A percentile compares a stretch with the other conserved stretches of the same genome.
Conservation (phyloP, 2,113 vertebrate genomes). For the Myiozetetes cayanensis region DNA sequence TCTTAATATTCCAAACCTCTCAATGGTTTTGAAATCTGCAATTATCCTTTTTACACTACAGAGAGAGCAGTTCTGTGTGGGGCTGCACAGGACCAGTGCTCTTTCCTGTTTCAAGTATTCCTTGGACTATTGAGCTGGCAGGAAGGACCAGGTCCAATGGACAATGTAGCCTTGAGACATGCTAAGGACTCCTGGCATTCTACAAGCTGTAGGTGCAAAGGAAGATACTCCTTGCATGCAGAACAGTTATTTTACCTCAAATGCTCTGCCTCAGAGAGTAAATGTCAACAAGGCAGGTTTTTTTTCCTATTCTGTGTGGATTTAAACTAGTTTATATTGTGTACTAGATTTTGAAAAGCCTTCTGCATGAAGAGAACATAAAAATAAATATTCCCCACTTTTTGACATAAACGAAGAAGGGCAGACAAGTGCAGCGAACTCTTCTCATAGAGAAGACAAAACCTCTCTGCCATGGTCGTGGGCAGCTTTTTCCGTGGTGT, state of each 20-base stretch:
- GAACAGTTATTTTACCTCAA: background rate
- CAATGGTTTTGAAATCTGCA: background rate
- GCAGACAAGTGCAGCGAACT: background rate
- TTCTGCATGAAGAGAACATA: background rate
- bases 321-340: background rate
- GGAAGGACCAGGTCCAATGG: background rate
- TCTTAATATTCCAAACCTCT: background rate
- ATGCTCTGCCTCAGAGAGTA: background rate
- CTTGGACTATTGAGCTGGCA: background rate
- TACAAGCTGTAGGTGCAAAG: background rate
- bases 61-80: background rate
- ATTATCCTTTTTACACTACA: fast-evolving
- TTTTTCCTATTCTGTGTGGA: background rate
- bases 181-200: background rate
- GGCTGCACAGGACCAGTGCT: background rate
- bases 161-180: background rate
- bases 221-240: background rate
- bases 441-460: background rate
- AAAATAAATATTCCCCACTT: background rate
- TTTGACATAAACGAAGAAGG: background rate
- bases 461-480: background rate
- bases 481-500: background rate
- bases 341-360: background rate
- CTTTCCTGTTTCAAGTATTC: background rate
- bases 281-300: background rate